These are phyloP conservation scores for Phortica magna DNA, from an alignment of 2,888 invertebrate species.

Conservation along the genomic window DNA sequence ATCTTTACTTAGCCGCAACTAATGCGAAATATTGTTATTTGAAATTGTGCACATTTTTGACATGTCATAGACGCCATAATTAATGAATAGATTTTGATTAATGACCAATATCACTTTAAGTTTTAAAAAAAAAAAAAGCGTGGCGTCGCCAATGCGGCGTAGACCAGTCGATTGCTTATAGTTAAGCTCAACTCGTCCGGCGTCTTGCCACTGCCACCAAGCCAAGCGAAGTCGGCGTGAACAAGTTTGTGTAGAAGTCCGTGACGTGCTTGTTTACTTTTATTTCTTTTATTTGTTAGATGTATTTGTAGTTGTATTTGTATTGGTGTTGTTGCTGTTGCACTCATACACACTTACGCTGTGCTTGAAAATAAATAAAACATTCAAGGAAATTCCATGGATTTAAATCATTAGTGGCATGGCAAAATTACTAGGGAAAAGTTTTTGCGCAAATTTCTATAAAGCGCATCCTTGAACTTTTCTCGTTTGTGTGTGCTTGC, in stretches of 20 bases:
- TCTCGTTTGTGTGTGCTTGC: conserved; percentile 39
- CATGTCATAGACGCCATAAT: conserved; percentile 65
- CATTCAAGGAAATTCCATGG: conserved; percentile 20
- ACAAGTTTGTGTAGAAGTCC: too few species aligned
- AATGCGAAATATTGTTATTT: conserved; percentile 21
- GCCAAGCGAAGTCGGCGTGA: too few species aligned
- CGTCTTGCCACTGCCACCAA: too few species aligned
- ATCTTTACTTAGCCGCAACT: conserved; percentile 1
- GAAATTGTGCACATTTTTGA: conserved; percentile 46
- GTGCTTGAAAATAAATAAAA: background rate
- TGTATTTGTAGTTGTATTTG: too few species aligned
- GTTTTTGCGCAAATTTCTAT: conserved; percentile 59
- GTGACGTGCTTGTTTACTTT: too few species aligned
- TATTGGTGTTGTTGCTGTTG: too few species aligned
- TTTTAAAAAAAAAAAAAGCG: background rate
- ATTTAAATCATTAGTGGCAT: conserved; percentile 65
- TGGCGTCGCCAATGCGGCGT: background rate
- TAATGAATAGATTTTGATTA: conserved; percentile 72
- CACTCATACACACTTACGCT: background rate
- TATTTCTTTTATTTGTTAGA: too few species aligned
- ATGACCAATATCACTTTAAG: conserved; percentile 48
- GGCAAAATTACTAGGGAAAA: conserved; percentile 64
- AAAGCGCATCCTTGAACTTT: conserved; percentile 73
- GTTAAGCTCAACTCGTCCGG: too few species aligned
- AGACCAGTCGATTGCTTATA: background rate